phyloP scores from a whole-genome alignment of 2,888 invertebrate genomes.

The Idaea biselata region DNA sequence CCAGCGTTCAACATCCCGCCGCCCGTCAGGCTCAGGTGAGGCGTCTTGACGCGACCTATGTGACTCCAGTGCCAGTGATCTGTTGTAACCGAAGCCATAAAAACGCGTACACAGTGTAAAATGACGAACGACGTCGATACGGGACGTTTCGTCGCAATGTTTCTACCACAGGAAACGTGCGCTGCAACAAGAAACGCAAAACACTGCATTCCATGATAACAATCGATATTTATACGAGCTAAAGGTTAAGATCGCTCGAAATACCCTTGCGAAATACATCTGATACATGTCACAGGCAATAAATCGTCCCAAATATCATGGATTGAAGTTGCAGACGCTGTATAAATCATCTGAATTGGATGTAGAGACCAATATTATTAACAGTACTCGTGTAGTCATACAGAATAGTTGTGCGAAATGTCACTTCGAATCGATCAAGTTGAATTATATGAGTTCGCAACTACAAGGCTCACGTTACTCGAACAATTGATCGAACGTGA shows the following conservation, averaged over 20 bases:
- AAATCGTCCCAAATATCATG: not conserved
- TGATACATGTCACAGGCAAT: not conserved
- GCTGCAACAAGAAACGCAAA: conserved; percentile 17
- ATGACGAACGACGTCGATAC: conserved; percentile 50
- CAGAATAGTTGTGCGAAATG: not conserved
- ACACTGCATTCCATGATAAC: conserved; percentile 31
- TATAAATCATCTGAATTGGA: not conserved
- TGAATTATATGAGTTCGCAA: conserved; percentile 3
- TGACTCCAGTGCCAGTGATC: conserved; percentile 41
- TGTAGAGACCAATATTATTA: too few relatives aligned
- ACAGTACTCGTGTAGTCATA: not conserved
- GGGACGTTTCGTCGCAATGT: conserved; percentile 46
- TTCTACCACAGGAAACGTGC: not conserved
- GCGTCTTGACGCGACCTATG: conserved; percentile 10
- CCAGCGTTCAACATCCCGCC: conserved; percentile 86
- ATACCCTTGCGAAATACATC: not conserved
- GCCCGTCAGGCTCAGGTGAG: conserved; percentile 82
- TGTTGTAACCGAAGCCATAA: conserved; percentile 55
- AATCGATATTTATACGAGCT: conserved; percentile 25
- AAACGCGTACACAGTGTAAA: conserved; percentile 57
- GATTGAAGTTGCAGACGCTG: not conserved
- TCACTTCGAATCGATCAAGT: not conserved
- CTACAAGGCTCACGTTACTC: conserved; percentile 7
- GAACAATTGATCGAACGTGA: conserved; percentile 17
- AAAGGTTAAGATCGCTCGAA: conserved; percentile 23